phyloP scores from a whole-genome alignment of 37 sponge, comb jelly and placozoan species.

The Dysidea cf. avara region DNA sequence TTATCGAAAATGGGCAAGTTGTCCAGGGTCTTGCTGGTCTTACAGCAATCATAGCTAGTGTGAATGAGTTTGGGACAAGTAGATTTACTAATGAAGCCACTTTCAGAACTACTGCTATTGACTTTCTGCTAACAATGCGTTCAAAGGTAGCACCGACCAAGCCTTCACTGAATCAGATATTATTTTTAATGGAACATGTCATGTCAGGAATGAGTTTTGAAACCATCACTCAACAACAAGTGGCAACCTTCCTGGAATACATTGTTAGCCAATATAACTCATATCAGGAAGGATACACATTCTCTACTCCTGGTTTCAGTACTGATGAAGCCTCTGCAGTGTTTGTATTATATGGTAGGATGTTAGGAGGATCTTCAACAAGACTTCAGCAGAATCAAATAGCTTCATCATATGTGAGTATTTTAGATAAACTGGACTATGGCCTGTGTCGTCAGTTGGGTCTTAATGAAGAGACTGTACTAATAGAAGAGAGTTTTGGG shows the following conservation, averaged over 20 bases:
- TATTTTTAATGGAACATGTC: not conserved
- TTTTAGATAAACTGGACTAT: constrained; percentile 21
- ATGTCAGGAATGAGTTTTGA: not conserved
- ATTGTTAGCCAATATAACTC: not conserved
- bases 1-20: not conserved
- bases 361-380: not conserved
- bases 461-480: constrained; percentile 6
- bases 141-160: constrained; percentile 4
- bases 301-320: constrained; percentile 16
- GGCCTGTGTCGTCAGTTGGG: constrained; percentile 43
- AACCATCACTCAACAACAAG: not conserved
- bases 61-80: not conserved
- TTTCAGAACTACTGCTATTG: not conserved
- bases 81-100: not conserved
- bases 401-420: not conserved
- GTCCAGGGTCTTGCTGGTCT: constrained; percentile 20
- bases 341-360: constrained; percentile 5
- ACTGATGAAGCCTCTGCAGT: not conserved
- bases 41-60: not conserved
- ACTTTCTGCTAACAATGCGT: not conserved
- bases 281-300: not conserved
- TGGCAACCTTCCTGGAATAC: not conserved
- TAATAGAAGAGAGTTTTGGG: not conserved
- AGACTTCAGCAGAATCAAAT: not conserved
- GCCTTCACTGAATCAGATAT: not conserved